A percentile compares a stretch with the other conserved stretches of the same genome.
phyloP scores from a whole-genome alignment of 2,113 vertebrate species.

The Poecilia latipinna region DNA sequence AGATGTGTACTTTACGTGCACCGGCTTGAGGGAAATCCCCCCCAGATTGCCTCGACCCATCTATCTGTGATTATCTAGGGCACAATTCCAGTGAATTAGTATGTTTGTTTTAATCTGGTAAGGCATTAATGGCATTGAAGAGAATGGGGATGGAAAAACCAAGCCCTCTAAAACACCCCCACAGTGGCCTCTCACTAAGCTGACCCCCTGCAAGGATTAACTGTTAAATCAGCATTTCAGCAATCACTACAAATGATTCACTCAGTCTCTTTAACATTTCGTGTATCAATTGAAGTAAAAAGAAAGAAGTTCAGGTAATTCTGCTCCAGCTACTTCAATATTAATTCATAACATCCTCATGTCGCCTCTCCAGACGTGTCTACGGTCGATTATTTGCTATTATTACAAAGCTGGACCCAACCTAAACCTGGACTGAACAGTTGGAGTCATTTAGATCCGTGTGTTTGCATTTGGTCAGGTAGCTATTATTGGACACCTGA shows the following conservation, averaged over 20 bases:
- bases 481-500: conserved; percentile 50
- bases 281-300: neutral
- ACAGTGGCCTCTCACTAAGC: conserved; percentile 55
- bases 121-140: conserved; percentile 65
- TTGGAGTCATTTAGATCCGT: conserved; percentile 16
- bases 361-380: neutral
- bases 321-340: neutral
- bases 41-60: conserved; percentile 33
- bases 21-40: conserved; percentile 45
- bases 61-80: conserved; percentile 60
- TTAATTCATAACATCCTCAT: neutral
- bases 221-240: conserved; percentile 59
- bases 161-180: conserved; percentile 38
- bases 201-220: conserved; percentile 61
- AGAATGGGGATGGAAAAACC: conserved; percentile 43
- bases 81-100: conserved; percentile 52
- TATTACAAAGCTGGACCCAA: conserved; percentile 16
- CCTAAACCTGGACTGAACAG: conserved; percentile 8
- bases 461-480: conserved; percentile 37
- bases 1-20: conserved; percentile 39
- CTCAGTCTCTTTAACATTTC: neutral
- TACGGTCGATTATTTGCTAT: neutral
- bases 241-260: conserved; percentile 38
- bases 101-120: conserved; percentile 65
- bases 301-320: neutral